phyloP scores from a whole-genome alignment of 2,113 vertebrate genomes.

The Charina bottae region DNA sequence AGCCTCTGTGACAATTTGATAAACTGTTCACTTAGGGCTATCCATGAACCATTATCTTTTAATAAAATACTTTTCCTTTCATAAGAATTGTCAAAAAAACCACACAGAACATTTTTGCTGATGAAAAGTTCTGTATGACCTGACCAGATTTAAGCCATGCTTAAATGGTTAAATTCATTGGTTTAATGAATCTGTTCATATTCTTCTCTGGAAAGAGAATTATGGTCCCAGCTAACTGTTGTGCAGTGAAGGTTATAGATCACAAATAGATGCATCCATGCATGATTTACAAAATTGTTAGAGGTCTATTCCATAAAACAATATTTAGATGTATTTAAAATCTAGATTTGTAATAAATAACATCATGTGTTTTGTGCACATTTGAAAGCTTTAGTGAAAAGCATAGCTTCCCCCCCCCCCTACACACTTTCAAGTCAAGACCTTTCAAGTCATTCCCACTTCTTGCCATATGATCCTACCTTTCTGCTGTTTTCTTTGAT shows the following conservation, averaged over 20 bases:
- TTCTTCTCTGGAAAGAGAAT: neutral
- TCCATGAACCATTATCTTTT: too few relatives aligned
- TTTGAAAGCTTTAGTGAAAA: neutral
- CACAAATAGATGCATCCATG: neutral
- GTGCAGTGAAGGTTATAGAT: neutral
- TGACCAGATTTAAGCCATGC: neutral
- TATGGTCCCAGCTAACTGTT: neutral
- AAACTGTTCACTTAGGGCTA: too few relatives aligned
- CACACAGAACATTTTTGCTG: neutral
- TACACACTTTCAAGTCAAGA: neutral
- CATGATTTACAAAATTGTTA: neutral
- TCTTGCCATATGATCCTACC: neutral
- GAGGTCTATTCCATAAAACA: conserved; percentile 7
- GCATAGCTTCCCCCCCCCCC: too few relatives aligned
- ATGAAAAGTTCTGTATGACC: neutral
- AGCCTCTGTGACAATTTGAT: too few relatives aligned
- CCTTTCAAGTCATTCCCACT: conserved; percentile 8
- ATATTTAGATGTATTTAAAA: conserved; percentile 1
- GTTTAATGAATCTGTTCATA: neutral
- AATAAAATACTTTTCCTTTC: too few relatives aligned
- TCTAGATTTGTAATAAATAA: neutral
- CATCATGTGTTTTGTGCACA: neutral
- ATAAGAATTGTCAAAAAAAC: neutral
- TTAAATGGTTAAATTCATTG: too few relatives aligned
- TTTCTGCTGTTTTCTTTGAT: conserved; percentile 3